phyloP scores from a whole-genome alignment of 2,888 invertebrate species.

The Tenthredo scrophulariae region DNA sequence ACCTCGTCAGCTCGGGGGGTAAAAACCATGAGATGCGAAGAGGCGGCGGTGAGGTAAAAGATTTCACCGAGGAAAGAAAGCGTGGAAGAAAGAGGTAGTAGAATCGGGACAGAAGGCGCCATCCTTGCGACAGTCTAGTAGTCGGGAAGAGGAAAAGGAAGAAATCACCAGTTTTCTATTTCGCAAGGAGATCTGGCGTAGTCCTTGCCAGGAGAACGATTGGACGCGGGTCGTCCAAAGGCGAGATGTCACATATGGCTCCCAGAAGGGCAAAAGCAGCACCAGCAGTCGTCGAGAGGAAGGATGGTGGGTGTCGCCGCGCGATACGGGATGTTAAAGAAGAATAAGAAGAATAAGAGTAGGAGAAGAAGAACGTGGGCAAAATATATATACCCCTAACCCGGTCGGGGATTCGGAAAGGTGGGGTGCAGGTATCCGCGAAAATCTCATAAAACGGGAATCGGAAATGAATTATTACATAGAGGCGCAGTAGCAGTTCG shows the following conservation, averaged over 20 bases:
- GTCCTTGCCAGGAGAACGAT: constrained; percentile 13
- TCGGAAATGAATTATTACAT: constrained; percentile 56
- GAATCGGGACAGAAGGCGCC: constrained; percentile 28
- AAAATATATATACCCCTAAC: neutral
- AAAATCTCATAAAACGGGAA: constrained; percentile 58
- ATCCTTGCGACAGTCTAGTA: neutral
- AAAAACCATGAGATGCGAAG: constrained; percentile 9
- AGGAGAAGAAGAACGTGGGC: neutral
- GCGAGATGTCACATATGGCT: constrained; percentile 49
- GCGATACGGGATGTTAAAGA: constrained; percentile 8
- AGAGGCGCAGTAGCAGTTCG: neutral
- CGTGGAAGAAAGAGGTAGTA: constrained; percentile 16
- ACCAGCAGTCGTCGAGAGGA: constrained; percentile 15
- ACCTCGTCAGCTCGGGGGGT: neutral
- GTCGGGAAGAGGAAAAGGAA: constrained; percentile 11
- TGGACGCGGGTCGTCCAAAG: constrained; percentile 31
- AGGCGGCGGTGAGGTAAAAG: neutral
- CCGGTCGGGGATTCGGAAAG: neutral
- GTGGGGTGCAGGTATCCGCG: neutral
- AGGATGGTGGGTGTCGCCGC: neutral
- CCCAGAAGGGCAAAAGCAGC: constrained; percentile 22
- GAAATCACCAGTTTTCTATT: constrained; percentile 49
- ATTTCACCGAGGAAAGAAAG: constrained; percentile 35
- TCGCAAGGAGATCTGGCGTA: constrained; percentile 24
- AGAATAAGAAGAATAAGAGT: neutral